These are phyloP conservation scores for Pelobates fuscus DNA, from an alignment of 2,113 vertebrate genomes.

Conservation along the genomic window DNA sequence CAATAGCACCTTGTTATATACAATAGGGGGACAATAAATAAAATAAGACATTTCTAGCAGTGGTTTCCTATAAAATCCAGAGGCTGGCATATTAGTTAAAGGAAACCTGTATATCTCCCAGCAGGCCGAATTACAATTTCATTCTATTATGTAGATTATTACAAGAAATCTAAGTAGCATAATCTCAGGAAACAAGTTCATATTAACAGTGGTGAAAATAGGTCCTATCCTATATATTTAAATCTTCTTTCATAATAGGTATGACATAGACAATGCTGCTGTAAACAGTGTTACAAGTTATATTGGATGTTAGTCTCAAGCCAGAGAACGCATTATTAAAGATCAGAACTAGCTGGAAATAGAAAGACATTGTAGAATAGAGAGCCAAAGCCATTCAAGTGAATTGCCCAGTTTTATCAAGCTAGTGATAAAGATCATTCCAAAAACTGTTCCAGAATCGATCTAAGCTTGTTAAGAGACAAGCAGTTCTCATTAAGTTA, in stretches of 20 bases:
- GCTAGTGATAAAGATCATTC: not conserved
- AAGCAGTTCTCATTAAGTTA: no score
- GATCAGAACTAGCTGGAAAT: not conserved
- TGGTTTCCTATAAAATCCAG: not conserved
- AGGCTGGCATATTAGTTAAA: not conserved
- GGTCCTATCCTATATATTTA: not conserved
- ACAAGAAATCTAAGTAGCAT: not conserved
- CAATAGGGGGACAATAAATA: no score
- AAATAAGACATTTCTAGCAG: no score
- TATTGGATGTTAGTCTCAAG: not conserved
- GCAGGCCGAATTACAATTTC: not conserved
- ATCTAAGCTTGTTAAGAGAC: no score
- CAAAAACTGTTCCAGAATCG: not conserved
- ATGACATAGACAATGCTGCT: not conserved
- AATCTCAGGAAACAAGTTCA: not conserved
- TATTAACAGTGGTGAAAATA: not conserved
- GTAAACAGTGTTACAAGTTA: not conserved
- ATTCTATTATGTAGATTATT: not conserved
- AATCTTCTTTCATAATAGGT: not conserved
- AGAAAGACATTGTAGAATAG: not conserved
- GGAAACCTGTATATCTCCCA: not conserved
- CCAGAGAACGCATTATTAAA: not conserved
- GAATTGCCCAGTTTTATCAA: not conserved
- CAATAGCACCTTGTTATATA: no score
- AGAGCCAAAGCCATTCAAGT: not conserved